phyloP scores from a whole-genome alignment of 2,888 invertebrate genomes.

The Octonoba sinensis region DNA sequence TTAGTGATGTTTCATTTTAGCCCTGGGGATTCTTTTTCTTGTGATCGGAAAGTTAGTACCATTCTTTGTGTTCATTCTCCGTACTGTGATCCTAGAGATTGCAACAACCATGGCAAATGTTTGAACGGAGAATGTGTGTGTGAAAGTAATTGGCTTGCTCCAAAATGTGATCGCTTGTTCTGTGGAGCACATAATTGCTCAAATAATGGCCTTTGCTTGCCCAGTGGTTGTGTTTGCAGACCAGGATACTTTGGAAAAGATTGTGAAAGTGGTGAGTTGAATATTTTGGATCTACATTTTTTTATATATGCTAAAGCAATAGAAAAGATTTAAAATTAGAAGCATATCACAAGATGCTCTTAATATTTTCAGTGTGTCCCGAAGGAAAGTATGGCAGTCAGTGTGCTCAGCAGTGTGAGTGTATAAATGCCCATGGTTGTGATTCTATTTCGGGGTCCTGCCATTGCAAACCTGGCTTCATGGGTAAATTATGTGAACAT shows the following conservation, averaged over 20 bases:
- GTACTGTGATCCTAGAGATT: slow-evolving; percentile 67
- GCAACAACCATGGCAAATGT: slow-evolving; percentile 70
- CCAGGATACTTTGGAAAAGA: slow-evolving; percentile 69
- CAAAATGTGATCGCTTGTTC: slow-evolving; percentile 68
- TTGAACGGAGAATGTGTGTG: slow-evolving; percentile 69
- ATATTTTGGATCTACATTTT: not conserved
- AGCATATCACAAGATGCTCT: too few species aligned
- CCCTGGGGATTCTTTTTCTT: slow-evolving; percentile 67
- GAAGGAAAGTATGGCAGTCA: slow-evolving; percentile 68
- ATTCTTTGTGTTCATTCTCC: slow-evolving; percentile 71
- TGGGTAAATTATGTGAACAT: slow-evolving; percentile 46
- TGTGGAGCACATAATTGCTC: slow-evolving; percentile 69
- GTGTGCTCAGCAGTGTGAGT: slow-evolving; percentile 68
- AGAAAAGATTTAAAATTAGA: too few species aligned
- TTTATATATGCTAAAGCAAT: too few species aligned
- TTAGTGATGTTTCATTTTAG: not conserved
- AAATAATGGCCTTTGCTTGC: slow-evolving; percentile 69
- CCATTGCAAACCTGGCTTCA: slow-evolving; percentile 66
- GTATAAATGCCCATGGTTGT: slow-evolving; percentile 68
- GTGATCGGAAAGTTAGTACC: slow-evolving; percentile 69
- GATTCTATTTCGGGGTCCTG: slow-evolving; percentile 69
- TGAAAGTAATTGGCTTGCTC: slow-evolving; percentile 69
- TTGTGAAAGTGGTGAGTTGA: slow-evolving; percentile 68
- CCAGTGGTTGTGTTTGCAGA: slow-evolving; percentile 70
- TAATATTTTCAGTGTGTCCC: slow-evolving; percentile 68